These are phyloP conservation scores for Tetranychus piercei DNA, from an alignment of 2,888 invertebrate genomes.

Conservation along the genomic window DNA sequence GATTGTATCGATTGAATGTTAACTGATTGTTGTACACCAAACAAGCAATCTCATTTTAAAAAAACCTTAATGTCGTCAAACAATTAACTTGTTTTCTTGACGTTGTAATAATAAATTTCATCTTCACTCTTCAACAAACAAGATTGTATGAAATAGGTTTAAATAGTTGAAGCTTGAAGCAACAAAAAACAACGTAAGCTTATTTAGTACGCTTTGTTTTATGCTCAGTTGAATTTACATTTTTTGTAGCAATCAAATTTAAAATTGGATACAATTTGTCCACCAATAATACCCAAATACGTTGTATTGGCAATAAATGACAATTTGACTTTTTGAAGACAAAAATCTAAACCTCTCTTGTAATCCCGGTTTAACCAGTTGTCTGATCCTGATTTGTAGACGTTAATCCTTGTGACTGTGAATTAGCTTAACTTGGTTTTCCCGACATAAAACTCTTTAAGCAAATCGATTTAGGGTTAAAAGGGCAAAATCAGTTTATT, in stretches of 20 bases:
- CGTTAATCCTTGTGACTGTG: neutral
- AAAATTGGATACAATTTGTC: neutral
- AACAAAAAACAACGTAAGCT: neutral
- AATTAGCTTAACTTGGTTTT: neutral
- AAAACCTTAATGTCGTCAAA: neutral
- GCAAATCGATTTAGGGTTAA: no score
- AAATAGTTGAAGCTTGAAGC: no score
- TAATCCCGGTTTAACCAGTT: neutral
- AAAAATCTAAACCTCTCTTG: no score
- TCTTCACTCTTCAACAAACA: no score
- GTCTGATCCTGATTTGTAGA: neutral
- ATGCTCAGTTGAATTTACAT: neutral
- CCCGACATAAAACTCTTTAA: no score
- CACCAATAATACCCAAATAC: no score
- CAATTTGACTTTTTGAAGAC: no score
- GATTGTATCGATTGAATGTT: no score
- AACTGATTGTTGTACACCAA: no score
- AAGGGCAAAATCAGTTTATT: no score
- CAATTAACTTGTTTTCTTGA: neutral
- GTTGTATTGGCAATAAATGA: no score
- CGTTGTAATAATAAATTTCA: neutral
- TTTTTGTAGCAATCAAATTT: neutral
- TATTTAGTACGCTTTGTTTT: neutral
- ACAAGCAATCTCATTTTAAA: neutral
- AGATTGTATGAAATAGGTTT: no score